Evolutionary conservation across 2,888 invertebrate genomes (phyloP), one percentile per base, ranked within the genome.

Genomic region (Papilio gigon): DNA sequence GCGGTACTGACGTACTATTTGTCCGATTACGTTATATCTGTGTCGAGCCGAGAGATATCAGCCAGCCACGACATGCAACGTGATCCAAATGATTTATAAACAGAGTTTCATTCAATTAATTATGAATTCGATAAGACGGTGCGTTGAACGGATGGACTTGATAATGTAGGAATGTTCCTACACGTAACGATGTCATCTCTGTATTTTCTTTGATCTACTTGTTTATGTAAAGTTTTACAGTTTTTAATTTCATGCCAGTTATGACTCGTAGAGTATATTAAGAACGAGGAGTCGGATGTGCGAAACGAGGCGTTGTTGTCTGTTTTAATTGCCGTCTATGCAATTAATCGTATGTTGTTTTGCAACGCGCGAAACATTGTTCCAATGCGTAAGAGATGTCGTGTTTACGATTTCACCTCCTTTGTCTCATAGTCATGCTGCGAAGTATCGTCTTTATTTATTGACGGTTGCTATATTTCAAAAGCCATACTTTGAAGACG

Each of bases 391-490:
- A 12, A 44, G 27, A 25, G 44, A 37, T 61, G 44, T 67, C 35
- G 17, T 44, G 58, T 64, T 59, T 62, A 42, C 22, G 44, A 59
- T 70, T 72, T 70, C 70, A 66, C 56, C 71, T 75, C 69, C 70
- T 74, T 74, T 67, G 70, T 75, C 65, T 67, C 53, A 66, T 69
- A 68, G 44, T 74, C 70, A 68, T 65, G 70, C 65, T 75, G 76
- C 73, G 71, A 75, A 74, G 73, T 72, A 33, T 65, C 17, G 71
- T 72, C 80, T 75, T 75, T 84, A 84, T 86, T 86, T 86, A 86
- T 86, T 83, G 77, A 78, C 74, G 77, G 77, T 80, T 79, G 77
- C 76, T 79, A 80, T 83, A 84, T 87, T 86, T 84, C 81, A 84
- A 79, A 81, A 78, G 76, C 76, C 76, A 78, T 76, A 77, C 78